Conservation (phyloP, 2,797 vertebrate species). For the Delichon dasypus region DNA sequence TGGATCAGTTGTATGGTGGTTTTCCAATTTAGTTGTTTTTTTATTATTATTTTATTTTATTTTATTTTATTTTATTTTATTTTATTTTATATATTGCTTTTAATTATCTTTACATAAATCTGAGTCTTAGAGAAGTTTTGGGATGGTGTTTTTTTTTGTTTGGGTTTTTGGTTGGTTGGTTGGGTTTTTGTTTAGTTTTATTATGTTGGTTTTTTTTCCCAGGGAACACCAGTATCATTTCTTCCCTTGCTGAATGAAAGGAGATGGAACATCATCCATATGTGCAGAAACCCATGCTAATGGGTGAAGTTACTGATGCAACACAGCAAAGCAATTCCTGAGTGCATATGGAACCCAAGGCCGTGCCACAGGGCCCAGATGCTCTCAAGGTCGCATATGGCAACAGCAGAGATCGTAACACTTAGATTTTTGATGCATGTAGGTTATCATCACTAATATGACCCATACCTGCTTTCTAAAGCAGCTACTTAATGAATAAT, state of each 20-base stretch:
- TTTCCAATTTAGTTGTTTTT: not conserved
- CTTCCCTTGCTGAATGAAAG: not conserved
- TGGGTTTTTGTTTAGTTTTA: not conserved
- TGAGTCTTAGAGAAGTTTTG: not conserved
- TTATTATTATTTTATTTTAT: not conserved
- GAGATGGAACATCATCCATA: not conserved
- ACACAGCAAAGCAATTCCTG: not conserved
- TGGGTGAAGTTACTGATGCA: not conserved
- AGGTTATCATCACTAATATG: slow-evolving; percentile 13
- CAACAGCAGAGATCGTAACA: not conserved
- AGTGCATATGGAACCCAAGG: not conserved
- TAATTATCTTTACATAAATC: not conserved
- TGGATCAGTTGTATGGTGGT: fast-evolving
- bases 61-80: not conserved
- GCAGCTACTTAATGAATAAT: slow-evolving; percentile 65
- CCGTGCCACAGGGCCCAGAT: not conserved
- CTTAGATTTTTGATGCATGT: not conserved
- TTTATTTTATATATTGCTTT: not conserved
- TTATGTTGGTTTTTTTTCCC: not conserved
- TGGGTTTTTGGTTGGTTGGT: not conserved
- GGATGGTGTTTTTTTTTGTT: not conserved
- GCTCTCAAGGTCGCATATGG: slow-evolving; percentile 2
- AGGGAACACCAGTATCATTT: not conserved
- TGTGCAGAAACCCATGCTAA: not conserved
- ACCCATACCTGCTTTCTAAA: slow-evolving; percentile 43